Base-by-base conservation (phyloP, 1,140 invertebrate species). In the Lordiphosa mommai region DNA sequence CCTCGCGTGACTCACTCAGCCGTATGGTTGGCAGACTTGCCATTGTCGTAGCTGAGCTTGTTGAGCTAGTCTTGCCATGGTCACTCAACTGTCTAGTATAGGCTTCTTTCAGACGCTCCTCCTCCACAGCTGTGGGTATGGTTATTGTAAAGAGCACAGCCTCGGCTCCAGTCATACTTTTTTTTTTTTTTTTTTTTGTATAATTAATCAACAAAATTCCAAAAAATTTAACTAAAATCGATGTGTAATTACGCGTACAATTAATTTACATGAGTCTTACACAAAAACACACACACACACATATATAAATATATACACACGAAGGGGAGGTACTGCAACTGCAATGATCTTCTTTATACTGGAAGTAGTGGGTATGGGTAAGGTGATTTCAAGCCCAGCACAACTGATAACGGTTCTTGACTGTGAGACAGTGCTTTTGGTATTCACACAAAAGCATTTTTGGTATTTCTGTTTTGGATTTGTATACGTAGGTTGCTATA, bases 101-200 rank as follows among this genome's bases (percentile, higher is more conserved):
- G 4, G 9, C 51, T 13, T 64, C 47, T 20, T 71, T 87, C 4
- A 86, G 50, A 14, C 70, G 64, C 30, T 84, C 55, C 43, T 88
- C 87, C 37, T 88, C 73, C 0, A n/a, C 34, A 27, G 74, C 86
- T 0, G 87, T 89, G 27, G 89, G 89, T 20, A 90, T 88, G 10
- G 80, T 87, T 14, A 90, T 79, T n/a, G 88, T 72, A 49, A 90
- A 88, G n/a, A 89, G 64, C 6, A 89, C 89, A 10, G 89, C 74
- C 0, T 88, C 61, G 2, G 59, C 59, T 27, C 68, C 72, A 38
- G 58, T 56, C 76, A 80, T 80, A 12, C 2, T 52, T 40, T 30
- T 12, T 17, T 6, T 9, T 4, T 4, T 23, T 16, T 43, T 8
- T 48, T 23, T 48, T 43, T 14, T n/a, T n/a, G n/a, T n/a, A n/a